Evolutionary conservation across 2,113 vertebrate species (phyloP).

Genomic region (Cyrtonyx montezumae): DNA sequence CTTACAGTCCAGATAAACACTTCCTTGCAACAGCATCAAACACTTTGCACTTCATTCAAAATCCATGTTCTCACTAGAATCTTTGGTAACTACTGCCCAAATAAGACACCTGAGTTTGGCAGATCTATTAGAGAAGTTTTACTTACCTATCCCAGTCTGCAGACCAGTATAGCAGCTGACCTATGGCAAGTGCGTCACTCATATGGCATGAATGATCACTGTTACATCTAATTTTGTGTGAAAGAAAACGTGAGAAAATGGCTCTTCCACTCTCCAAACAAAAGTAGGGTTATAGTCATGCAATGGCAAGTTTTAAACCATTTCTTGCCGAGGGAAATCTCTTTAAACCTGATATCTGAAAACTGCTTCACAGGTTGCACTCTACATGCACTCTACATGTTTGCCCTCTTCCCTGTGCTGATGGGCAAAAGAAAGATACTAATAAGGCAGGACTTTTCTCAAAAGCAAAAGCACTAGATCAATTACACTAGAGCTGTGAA

Average conservation of each 20-base stretch:
- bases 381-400: neutral
- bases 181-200: neutral
- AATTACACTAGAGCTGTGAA: neutral
- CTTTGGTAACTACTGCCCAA: neutral
- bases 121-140: neutral
- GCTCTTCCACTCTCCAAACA: neutral
- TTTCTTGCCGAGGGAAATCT: neutral
- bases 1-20: neutral
- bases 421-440: neutral
- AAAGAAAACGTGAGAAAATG: neutral
- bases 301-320: neutral
- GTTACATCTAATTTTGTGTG: neutral
- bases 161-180: neutral
- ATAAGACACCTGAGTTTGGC: neutral
- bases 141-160: neutral
- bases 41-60: neutral
- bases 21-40: neutral
- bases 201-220: rapidly evolving
- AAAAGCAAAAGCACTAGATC: neutral
- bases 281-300: neutral
- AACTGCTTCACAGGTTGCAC: neutral
- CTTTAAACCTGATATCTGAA: neutral
- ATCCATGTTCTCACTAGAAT: neutral
- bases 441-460: neutral
- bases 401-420: neutral